Conservation (phyloP, 2,888 invertebrate species). For the Tupiocoris notatus region DNA sequence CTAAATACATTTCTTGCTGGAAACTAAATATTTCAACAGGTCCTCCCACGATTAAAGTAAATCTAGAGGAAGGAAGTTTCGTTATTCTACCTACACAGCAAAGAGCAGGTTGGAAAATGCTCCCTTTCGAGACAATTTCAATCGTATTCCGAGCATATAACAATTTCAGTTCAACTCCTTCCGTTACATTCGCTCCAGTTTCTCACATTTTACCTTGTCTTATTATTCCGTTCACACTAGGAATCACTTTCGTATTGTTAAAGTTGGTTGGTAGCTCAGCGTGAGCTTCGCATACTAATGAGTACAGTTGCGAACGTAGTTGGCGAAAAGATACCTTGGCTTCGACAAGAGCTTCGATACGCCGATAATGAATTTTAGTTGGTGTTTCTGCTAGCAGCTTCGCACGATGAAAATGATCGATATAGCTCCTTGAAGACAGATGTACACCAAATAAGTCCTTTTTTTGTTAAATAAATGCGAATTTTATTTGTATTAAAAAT, state of each 20-base stretch:
- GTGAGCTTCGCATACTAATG: background rate
- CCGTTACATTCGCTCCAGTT: background rate
- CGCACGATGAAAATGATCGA: too few relatives aligned
- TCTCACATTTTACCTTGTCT: background rate
- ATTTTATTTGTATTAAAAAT: too few relatives aligned
- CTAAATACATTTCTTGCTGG: too few relatives aligned
- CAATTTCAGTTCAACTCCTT: background rate
- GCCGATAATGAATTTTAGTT: too few relatives aligned
- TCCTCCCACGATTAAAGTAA: background rate
- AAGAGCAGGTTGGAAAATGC: background rate
- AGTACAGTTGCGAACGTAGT: background rate
- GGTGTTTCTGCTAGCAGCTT: too few relatives aligned
- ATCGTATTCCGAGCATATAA: background rate
- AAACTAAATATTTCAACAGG: too few relatives aligned
- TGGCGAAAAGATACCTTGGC: background rate
- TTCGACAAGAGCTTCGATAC: too few relatives aligned
- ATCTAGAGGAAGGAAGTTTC: background rate
- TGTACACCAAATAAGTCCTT: too few relatives aligned
- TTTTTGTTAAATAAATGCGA: too few relatives aligned
- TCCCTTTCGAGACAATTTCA: background rate
- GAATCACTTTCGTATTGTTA: background rate
- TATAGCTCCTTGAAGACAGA: too few relatives aligned
- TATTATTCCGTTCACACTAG: background rate
- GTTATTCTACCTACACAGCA: background rate
- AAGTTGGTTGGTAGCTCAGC: background rate